Conservation (phyloP, 2,113 vertebrate genomes). For the Mastomys natalensis region DNA sequence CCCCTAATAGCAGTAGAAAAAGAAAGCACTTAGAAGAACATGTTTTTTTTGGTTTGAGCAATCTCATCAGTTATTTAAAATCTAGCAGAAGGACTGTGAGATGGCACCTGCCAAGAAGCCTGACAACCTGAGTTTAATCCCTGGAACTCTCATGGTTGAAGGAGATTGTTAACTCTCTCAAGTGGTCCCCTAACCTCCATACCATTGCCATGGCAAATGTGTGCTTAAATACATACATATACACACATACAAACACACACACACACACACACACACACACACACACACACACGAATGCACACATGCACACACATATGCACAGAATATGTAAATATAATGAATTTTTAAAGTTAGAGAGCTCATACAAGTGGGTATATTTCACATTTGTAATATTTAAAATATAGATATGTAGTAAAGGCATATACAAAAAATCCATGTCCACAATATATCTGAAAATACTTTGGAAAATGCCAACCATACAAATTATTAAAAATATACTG, state of each 20-base stretch:
- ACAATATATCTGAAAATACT: background rate
- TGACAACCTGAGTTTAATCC: background rate
- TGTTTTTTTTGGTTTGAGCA: background rate
- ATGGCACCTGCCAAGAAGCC: background rate
- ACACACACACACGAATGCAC: background rate
- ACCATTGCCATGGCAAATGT: background rate
- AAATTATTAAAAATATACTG: background rate
- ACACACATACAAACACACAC: background rate
- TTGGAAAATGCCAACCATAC: background rate
- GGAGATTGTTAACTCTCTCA: background rate
- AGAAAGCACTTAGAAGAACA: background rate
- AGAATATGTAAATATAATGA: background rate
- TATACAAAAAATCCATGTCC: background rate
- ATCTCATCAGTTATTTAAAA: background rate
- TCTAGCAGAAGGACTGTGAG: background rate
- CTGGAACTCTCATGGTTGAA: background rate
- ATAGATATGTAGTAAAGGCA: background rate
- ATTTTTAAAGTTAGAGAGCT: background rate
- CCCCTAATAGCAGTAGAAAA: background rate
- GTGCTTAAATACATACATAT: background rate
- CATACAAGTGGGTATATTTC: background rate
- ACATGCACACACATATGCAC: background rate
- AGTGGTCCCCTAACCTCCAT: background rate
- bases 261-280: background rate
- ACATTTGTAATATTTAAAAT: background rate